Base-by-base conservation (phyloP, 2,888 invertebrate genomes). In the Slavum lentiscoides region DNA sequence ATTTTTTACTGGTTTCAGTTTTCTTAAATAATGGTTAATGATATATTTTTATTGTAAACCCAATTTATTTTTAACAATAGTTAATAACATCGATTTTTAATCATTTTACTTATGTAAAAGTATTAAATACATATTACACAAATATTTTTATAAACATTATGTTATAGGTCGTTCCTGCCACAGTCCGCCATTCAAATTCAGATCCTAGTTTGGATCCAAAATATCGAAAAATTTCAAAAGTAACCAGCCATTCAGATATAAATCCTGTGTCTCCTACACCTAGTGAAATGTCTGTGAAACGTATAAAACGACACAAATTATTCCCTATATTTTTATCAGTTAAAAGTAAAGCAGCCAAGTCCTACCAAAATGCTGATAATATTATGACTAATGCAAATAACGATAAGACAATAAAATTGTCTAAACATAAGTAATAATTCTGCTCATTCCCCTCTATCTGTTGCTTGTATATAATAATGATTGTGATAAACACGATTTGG, bases 401-500 rank as follows among this genome's bases (percentile, higher is more conserved):
- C 66, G 72, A 72, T 68, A 76, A 76, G 9, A 2, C 43, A 0
- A 43, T 67, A 49, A 76, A 76, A 4, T 49, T 43, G 39, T 59
- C 67, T 11, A 80, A 80, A 64, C 64, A 80, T 23, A 70, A 72
- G 70, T 70, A 23, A 77, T 77, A 39, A 62, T 69, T 69, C 21
- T 69, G 23, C 55, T 62, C 62, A 80, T 62, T 70, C 69, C 53
- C 30, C 21, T 55, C 19, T 62, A 58, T 70, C 13, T 64, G 80
- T 70, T 80, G 6, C 37, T 80, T 80, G 80, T 80, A 80, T 19
- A 80, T 80, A 80, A 70, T 70, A 55, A 55, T 70, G 43, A 72
- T 70, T 80, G 80, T 80, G 80, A 80, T 80, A 80, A 80, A 72
- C 70, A 66, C 72, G 72, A 80, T 80, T 64, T 66, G 43, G 39